Conservation (phyloP, 92 coral and sea anemone genomes). For the Epizoanthus stellaris region DNA sequence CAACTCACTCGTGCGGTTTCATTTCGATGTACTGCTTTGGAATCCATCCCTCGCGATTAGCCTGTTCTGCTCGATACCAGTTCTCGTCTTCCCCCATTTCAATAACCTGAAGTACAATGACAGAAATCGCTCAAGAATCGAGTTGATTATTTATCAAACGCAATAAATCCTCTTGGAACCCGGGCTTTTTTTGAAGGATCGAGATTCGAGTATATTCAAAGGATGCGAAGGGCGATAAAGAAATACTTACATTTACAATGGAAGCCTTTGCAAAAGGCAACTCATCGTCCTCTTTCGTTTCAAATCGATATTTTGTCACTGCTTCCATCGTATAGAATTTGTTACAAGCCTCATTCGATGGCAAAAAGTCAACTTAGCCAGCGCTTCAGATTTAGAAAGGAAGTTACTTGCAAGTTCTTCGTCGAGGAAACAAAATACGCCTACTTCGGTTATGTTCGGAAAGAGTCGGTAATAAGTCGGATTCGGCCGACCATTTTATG, state of each 20-base stretch:
- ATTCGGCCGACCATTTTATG: not conserved
- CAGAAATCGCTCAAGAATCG: not conserved
- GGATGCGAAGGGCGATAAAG: not conserved
- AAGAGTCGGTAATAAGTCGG: conserved; percentile 23
- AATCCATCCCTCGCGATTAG: conserved; percentile 82
- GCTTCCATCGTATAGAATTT: conserved; percentile 83
- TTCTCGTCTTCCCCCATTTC: conserved; percentile 86
- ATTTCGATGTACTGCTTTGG: conserved; percentile 89
- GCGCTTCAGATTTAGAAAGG: conserved; percentile 20
- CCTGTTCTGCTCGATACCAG: conserved; percentile 91
- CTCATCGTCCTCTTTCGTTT: conserved; percentile 83
- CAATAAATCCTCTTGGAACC: not conserved
- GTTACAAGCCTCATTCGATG: conserved; percentile 18
- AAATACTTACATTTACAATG: conserved; percentile 77
- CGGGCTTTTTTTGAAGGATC: not conserved
- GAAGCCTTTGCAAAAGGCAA: conserved; percentile 83
- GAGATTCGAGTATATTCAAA: not conserved
- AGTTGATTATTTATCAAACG: not conserved
- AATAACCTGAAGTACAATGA: conserved; percentile 71
- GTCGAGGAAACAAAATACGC: conserved; percentile 6
- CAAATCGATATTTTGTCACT: conserved; percentile 74
- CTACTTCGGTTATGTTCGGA: conserved; percentile 30
- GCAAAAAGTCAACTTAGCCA: not conserved
- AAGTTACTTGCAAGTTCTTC: conserved; percentile 18
- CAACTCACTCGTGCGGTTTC: conserved; percentile 88